Evolutionary conservation across 2,113 vertebrate genomes (phyloP).

Genomic region (Mus pahari): DNA sequence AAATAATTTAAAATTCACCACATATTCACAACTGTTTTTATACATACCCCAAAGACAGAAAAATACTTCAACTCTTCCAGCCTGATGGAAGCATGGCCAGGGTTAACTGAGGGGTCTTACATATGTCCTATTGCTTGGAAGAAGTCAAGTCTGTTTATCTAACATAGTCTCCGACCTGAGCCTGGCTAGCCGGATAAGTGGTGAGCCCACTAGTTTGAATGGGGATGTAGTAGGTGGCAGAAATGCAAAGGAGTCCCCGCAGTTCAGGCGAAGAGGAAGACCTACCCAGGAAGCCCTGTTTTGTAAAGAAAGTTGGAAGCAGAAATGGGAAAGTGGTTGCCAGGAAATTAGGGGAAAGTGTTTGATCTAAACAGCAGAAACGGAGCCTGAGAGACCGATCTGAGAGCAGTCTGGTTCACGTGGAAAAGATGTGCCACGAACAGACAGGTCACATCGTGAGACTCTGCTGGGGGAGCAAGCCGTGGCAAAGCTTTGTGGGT

Average conservation of each 20-base stretch:
- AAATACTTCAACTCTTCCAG: neutral
- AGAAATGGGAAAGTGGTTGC: neutral
- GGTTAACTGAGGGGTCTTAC: neutral
- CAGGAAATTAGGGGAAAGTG: neutral
- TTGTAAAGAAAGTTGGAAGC: neutral
- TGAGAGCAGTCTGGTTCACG: neutral
- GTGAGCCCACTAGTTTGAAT: neutral
- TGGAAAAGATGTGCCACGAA: accelerated
- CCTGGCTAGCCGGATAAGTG: neutral
- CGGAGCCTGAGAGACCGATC: neutral
- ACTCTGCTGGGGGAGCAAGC: neutral
- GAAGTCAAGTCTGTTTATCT: neutral
- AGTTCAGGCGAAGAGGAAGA: neutral
- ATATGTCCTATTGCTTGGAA: neutral
- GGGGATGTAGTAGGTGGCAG: neutral
- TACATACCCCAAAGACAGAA: neutral
- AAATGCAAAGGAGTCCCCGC: neutral
- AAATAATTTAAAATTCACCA: neutral
- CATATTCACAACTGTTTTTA: neutral
- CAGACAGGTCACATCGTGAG: neutral
- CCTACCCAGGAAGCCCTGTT: neutral
- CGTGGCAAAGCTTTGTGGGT: neutral
- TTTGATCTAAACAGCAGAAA: neutral
- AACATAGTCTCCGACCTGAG: neutral
- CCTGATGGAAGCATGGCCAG: neutral